These are phyloP conservation scores for Rachycentron canadum DNA, from an alignment of 2,797 vertebrate species.

Conservation along the genomic window DNA sequence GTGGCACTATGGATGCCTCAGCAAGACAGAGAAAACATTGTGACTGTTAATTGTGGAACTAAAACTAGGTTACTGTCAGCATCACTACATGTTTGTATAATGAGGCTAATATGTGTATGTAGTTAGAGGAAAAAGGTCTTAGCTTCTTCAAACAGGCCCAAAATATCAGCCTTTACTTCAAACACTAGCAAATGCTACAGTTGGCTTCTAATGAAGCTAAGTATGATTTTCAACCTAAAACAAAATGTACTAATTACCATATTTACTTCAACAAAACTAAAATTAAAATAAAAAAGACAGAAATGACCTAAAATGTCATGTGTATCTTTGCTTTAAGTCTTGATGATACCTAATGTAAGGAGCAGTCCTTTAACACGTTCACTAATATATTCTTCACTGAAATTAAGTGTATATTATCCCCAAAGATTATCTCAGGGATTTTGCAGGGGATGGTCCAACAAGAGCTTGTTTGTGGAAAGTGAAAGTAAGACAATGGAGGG, in stretches of 20 bases:
- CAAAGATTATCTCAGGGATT: not conserved
- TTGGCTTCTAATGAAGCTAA: not conserved
- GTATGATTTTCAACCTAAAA: not conserved
- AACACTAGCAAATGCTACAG: not conserved
- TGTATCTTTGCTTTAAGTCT: not conserved
- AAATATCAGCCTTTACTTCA: not conserved
- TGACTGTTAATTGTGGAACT: not conserved
- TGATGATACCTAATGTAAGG: not conserved
- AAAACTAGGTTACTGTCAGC: not conserved
- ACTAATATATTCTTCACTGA: not conserved
- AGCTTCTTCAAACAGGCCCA: not conserved
- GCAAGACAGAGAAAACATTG: conserved; percentile 17
- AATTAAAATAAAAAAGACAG: too few relatives aligned
- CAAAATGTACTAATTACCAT: not conserved
- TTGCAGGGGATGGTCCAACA: not conserved
- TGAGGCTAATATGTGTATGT: not conserved
- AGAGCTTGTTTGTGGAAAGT: conserved; percentile 14
- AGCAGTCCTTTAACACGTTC: not conserved
- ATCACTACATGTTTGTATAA: not conserved
- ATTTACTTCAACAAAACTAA: not conserved
- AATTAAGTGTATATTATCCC: not conserved
- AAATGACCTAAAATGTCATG: not conserved
- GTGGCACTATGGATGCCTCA: not conserved
- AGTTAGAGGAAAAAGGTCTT: not conserved
- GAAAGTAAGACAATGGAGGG: conserved; percentile 50